phyloP scores from a whole-genome alignment of 2,888 invertebrate genomes.

The Drosophila flavopinicola region DNA sequence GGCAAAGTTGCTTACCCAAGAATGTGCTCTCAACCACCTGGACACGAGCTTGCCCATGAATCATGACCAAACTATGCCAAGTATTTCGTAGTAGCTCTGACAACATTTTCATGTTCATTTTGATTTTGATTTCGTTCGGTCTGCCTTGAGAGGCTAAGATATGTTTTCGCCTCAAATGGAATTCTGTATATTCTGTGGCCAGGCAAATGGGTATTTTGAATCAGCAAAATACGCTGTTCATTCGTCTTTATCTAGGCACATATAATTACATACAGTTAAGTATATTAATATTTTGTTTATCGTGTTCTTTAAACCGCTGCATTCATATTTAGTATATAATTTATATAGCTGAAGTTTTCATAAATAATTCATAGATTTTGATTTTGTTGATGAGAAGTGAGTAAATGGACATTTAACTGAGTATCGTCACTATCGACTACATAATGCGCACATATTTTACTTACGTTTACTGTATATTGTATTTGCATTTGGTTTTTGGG shows the following conservation, averaged over 20 bases:
- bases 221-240: too few relatives aligned
- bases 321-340: too few relatives aligned
- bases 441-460: background rate
- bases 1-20: constrained; percentile 46
- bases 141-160: background rate
- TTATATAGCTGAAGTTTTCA: too few relatives aligned
- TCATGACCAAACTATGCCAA: constrained; percentile 26
- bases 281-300: too few relatives aligned
- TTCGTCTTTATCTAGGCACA: too few relatives aligned
- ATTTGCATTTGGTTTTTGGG: constrained; percentile 1
- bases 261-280: too few relatives aligned
- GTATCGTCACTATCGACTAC: background rate
- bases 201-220: background rate
- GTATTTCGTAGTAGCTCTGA: constrained; percentile 36
- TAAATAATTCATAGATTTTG: too few relatives aligned
- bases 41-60: background rate
- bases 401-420: too few relatives aligned
- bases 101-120: constrained; percentile 51
- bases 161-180: background rate
- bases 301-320: too few relatives aligned
- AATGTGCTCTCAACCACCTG: constrained; percentile 32
- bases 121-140: constrained; percentile 65
- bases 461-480: background rate
- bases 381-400: too few relatives aligned
- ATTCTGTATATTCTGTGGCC: constrained; percentile 1